Evolutionary conservation across 1,140 invertebrate species (phyloP).

Genomic region (Gonatopus flavifemur): DNA sequence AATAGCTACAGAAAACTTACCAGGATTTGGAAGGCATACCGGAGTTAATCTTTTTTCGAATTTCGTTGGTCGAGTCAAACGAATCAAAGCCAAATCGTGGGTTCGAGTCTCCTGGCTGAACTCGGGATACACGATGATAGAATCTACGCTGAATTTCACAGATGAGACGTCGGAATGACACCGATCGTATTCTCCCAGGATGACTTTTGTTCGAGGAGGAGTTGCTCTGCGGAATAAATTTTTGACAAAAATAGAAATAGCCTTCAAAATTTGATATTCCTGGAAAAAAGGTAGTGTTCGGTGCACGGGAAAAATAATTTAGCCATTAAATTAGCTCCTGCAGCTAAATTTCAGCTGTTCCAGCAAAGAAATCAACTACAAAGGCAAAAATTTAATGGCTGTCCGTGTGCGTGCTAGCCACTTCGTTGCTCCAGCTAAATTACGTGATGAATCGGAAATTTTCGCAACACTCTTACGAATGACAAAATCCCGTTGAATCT

Average conservation of each 20-base stretch:
- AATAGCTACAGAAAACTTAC: constrained; percentile 34
- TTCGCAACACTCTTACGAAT: too few species aligned
- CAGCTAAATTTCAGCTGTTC: too few species aligned
- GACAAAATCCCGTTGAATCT: neutral
- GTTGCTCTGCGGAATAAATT: constrained; percentile 43
- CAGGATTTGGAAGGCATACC: constrained; percentile 62
- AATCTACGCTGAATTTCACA: constrained; percentile 54
- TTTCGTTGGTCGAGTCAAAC: constrained; percentile 55
- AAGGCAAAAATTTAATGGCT: too few species aligned
- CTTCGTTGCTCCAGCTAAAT: too few species aligned
- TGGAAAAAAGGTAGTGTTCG: too few species aligned
- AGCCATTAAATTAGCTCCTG: too few species aligned
- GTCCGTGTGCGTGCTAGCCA: too few species aligned
- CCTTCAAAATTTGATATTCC: neutral
- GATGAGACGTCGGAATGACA: constrained; percentile 57
- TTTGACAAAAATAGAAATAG: constrained; percentile 7
- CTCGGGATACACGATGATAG: constrained; percentile 56
- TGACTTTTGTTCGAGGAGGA: constrained; percentile 56
- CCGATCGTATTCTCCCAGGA: constrained; percentile 58
- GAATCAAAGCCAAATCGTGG: constrained; percentile 65
- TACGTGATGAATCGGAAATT: too few species aligned
- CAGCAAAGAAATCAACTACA: too few species aligned
- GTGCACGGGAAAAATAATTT: too few species aligned
- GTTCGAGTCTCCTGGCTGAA: constrained; percentile 57
- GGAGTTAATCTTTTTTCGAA: constrained; percentile 62